A percentile compares a stretch with the other conserved stretches of the same genome.
Conservation (phyloP, 2,888 invertebrate genomes). For the Pammene fasciana region DNA sequence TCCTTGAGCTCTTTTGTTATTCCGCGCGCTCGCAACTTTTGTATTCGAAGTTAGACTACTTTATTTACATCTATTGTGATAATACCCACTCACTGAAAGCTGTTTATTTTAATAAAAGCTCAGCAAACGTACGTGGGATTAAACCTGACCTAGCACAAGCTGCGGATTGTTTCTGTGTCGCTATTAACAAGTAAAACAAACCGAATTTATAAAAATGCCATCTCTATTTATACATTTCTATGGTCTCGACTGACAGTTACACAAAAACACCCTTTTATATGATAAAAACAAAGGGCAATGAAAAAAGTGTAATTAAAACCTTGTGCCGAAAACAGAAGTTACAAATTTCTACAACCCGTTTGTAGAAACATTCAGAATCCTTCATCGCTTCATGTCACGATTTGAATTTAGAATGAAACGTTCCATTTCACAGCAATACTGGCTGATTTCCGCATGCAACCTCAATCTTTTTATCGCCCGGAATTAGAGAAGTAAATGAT, state of each 20-base stretch:
- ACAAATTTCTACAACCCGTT: neutral
- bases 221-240: slow-evolving; percentile 4
- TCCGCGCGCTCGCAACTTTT: too few species aligned
- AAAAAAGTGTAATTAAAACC: neutral
- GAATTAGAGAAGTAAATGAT: slow-evolving; percentile 41
- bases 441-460: slow-evolving; percentile 22
- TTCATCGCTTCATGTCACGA: neutral
- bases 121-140: slow-evolving; percentile 14
- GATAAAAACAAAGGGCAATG: too few species aligned
- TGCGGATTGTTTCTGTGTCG: slow-evolving; percentile 1
- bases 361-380: neutral
- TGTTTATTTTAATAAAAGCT: slow-evolving; percentile 26
- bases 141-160: slow-evolving; percentile 22
- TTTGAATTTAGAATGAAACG: neutral
- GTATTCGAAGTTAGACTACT: neutral
- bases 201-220: neutral
- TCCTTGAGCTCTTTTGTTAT: too few species aligned
- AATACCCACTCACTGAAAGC: slow-evolving; percentile 9
- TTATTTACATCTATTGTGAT: neutral
- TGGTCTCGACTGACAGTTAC: neutral
- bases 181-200: slow-evolving; percentile 17
- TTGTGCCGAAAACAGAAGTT: neutral
- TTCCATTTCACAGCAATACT: slow-evolving; percentile 26
- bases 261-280: neutral
- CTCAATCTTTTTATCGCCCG: slow-evolving; percentile 32